phyloP scores from a whole-genome alignment of 2,888 invertebrate genomes.

The Vesta saturnalis region DNA sequence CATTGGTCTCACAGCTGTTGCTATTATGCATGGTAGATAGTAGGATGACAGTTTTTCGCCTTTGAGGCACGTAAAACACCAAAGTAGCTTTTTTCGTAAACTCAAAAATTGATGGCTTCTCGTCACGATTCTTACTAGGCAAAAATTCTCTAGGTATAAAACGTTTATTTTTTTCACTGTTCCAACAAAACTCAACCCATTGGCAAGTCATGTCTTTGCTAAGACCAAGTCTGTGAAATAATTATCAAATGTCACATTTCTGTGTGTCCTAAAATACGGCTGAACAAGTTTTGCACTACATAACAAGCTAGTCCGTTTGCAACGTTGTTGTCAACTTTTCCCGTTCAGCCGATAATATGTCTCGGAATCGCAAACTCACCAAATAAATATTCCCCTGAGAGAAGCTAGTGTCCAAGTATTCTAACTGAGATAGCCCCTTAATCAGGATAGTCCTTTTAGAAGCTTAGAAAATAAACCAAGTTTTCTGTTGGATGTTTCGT shows the following conservation, averaged over 20 bases:
- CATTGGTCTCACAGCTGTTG: neutral
- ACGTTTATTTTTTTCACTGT: slow-evolving; percentile 14
- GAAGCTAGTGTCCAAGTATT: too few species aligned
- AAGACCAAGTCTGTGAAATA: too few species aligned
- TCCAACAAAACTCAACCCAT: neutral
- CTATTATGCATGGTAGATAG: neutral
- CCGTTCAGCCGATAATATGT: too few species aligned
- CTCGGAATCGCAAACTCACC: slow-evolving; percentile 4
- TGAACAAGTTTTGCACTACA: neutral
- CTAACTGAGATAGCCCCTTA: too few species aligned
- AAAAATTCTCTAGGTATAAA: too few species aligned
- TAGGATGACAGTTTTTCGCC: neutral
- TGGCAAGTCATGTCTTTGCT: neutral
- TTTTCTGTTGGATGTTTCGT: too few species aligned
- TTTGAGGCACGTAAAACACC: neutral
- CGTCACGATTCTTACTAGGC: neutral
- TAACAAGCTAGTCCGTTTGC: neutral
- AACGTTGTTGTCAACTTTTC: too few species aligned
- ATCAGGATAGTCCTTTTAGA: too few species aligned
- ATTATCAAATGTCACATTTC: too few species aligned
- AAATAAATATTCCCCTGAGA: too few species aligned
- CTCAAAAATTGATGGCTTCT: neutral
- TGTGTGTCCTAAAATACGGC: too few species aligned
- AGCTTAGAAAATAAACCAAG: too few species aligned
- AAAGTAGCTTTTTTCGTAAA: neutral